These are phyloP conservation scores for Blastomussa wellsi DNA, from an alignment of 92 coral and sea anemone genomes.

Conservation along the genomic window DNA sequence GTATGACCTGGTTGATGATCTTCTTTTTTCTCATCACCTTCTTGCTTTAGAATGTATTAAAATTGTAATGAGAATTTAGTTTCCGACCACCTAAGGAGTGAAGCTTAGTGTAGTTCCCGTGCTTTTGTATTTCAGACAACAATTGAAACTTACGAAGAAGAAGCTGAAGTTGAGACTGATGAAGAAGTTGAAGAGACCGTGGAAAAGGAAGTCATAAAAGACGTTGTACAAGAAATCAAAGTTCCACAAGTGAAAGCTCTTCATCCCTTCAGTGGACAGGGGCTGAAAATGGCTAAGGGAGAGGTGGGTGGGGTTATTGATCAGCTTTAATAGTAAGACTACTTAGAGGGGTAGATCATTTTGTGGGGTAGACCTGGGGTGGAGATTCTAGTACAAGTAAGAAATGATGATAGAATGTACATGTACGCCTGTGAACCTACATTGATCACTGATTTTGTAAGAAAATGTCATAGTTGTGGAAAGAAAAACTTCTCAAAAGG, in stretches of 20 bases:
- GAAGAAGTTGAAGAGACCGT: conserved; percentile 92
- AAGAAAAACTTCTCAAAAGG: no score
- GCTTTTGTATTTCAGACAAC: conserved; percentile 41
- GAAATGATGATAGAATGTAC: neutral
- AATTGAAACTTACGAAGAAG: conserved; percentile 79
- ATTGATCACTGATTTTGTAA: no score
- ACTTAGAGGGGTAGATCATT: neutral
- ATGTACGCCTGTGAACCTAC: neutral
- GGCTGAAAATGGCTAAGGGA: conserved; percentile 81
- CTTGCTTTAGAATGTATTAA: neutral
- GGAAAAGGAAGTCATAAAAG: conserved; percentile 82
- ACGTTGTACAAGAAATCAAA: conserved; percentile 79
- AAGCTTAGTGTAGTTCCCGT: neutral
- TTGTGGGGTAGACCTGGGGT: neutral
- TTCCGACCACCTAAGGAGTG: neutral
- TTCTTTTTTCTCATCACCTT: neutral
- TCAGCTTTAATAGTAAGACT: neutral
- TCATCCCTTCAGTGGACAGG: conserved; percentile 84
- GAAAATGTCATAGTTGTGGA: no score
- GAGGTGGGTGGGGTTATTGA: conserved; percentile 75
- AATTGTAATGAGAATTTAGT: neutral
- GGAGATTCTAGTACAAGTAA: neutral
- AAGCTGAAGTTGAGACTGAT: conserved; percentile 91
- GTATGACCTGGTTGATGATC: neutral
- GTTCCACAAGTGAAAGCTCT: conserved; percentile 91